A percentile compares a stretch with the other conserved stretches of the same genome.
These are phyloP conservation scores for Drosophila prosaltans DNA, from an alignment of 1,140 invertebrate genomes.

Conservation along the genomic window DNA sequence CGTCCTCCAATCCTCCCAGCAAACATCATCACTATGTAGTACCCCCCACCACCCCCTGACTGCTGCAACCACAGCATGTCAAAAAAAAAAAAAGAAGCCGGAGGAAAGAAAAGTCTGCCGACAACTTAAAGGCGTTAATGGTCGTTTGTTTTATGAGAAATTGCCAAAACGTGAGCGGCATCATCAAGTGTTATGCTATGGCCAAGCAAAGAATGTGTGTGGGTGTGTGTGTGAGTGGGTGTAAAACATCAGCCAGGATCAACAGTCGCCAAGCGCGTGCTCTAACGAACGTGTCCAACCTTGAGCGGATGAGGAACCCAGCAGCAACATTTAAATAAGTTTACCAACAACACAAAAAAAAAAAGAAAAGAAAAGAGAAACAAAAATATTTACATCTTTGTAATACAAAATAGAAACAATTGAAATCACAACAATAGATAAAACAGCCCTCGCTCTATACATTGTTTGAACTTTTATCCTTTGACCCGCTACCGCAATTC, in stretches of 20 bases:
- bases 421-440: background rate
- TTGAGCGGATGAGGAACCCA: slow-evolving; percentile 24
- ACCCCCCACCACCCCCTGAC: background rate
- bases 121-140: slow-evolving; percentile 82
- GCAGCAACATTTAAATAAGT: slow-evolving; percentile 69
- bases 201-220: slow-evolving; percentile 34
- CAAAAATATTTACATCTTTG: background rate
- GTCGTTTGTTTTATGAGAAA: slow-evolving; percentile 83
- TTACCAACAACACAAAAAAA: slow-evolving; percentile 24
- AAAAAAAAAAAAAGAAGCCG: slow-evolving; percentile 4
- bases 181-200: slow-evolving; percentile 38
- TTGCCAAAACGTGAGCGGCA: slow-evolving; percentile 82
- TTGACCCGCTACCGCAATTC: slow-evolving; percentile 1
- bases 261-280: slow-evolving; percentile 72
- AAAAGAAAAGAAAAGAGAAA: slow-evolving; percentile 27
- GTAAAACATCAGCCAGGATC: slow-evolving; percentile 74
- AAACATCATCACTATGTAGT: background rate
- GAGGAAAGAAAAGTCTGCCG: slow-evolving; percentile 59
- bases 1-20: background rate
- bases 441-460: slow-evolving; percentile 1
- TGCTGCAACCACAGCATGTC: slow-evolving; percentile 6
- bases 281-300: slow-evolving; percentile 38
- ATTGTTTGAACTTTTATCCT: slow-evolving; percentile 42
- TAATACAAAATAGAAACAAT: background rate
- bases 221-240: background rate